Base-by-base conservation (phyloP, 2,113 vertebrate genomes). In the Coptodon rendalli region DNA sequence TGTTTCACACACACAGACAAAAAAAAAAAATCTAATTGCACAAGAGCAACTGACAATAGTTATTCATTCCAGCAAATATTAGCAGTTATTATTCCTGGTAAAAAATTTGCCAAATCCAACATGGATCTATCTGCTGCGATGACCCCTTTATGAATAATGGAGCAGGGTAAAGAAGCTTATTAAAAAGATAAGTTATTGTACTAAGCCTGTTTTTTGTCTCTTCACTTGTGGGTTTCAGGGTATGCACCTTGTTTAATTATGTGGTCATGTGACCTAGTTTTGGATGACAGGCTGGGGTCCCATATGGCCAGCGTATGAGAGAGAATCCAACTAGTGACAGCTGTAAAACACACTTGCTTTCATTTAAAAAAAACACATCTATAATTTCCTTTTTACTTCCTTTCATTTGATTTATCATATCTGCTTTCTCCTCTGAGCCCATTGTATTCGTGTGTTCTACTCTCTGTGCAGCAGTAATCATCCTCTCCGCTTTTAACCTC, bases 231-330 rank as follows among this genome's bases (percentile, higher is more conserved):
- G 53, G 81, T 88, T 84, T 82, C 78, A 83, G 68, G 36, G 56
- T 79, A 36, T 12, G 54, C 59, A 91, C 85, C 45, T 86, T 87
- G 81, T 92, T 92, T 93, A 92, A 92, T 87, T 90, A 90, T 90
- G 66, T 43, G 86, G 91, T 95, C 93, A 94, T 86, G 88, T 92
- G 92, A 91, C 93, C 91, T 88, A 91, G 88, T 95, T 95, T 94
- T 93, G 87, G 89, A 90, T 90, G 88, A 87, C 88, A 90, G 83
- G 80, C 87, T 61, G 34, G 83, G 82, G 79, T 89, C 88, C 93
- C 95, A 95, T 95, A 95, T 96, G 96, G 92, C 53, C 27, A 76
- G 38, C 11, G 66, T 10, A 84, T 50, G 73, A 89, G 89, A 89
- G 56, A 29, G 73, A 88, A 94, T 91, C 87, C 91, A 86, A 91